A percentile compares a stretch with the other conserved stretches of the same genome.
These are phyloP conservation scores for Cylas formicarius DNA, from an alignment of 1,140 invertebrate genomes.

Conservation along the genomic window DNA sequence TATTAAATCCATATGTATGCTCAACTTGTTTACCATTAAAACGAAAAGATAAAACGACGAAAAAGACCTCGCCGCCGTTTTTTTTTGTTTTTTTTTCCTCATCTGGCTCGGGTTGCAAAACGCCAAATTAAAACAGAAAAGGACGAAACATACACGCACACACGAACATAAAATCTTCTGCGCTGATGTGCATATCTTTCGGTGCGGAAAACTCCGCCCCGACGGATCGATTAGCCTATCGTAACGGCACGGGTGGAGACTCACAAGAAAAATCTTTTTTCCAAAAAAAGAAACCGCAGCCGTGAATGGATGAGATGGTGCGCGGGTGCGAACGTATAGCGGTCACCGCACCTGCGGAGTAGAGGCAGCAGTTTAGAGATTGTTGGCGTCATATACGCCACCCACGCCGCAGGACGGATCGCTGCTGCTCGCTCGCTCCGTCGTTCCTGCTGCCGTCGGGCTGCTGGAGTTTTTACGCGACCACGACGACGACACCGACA, in stretches of 20 bases:
- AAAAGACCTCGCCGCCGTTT: background rate
- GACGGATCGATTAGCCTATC: constrained; percentile 40
- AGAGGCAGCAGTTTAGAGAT: too few species aligned
- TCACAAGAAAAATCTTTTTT: constrained; percentile 42
- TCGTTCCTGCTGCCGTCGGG: too few species aligned
- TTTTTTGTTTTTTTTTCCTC: constrained; percentile 18
- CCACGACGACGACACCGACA: too few species aligned
- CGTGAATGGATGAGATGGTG: constrained; percentile 41
- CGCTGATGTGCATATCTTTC: constrained; percentile 12
- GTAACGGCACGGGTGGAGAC: constrained; percentile 40
- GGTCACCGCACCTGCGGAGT: constrained; percentile 47
- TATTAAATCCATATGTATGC: constrained; percentile 22
- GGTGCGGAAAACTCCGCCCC: constrained; percentile 32
- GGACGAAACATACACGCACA: background rate
- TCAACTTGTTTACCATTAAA: constrained; percentile 24
- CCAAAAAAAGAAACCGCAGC: constrained; percentile 38
- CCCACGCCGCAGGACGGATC: constrained; percentile 32
- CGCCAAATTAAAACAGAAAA: constrained; percentile 27
- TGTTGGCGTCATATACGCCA: constrained; percentile 39
- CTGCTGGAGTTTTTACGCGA: too few species aligned
- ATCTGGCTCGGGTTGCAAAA: constrained; percentile 20
- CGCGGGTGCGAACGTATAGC: constrained; percentile 43
- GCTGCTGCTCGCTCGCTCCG: too few species aligned
- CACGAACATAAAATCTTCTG: constrained; percentile 20
- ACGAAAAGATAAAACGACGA: constrained; percentile 8